Conservation (phyloP, 53 echinoderm and acorn worm species). For the Paracentrotus lividus region DNA sequence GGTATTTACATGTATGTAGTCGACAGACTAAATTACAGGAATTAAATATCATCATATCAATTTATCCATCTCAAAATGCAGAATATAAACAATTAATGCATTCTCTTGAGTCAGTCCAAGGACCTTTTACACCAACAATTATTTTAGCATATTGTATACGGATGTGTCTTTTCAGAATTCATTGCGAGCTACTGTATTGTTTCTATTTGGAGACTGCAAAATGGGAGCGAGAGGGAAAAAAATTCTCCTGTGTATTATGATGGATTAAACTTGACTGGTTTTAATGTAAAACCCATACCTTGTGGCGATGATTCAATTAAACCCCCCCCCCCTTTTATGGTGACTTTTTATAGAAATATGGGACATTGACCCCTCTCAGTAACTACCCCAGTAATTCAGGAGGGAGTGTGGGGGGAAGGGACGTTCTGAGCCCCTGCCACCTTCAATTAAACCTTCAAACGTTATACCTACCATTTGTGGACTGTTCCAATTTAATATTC, state of each 20-base stretch:
- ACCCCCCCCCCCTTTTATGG: constrained; percentile 25
- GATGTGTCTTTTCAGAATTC: not conserved
- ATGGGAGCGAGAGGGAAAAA: not conserved
- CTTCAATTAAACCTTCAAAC: constrained; percentile 48
- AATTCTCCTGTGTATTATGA: not conserved
- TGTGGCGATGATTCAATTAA: constrained; percentile 44
- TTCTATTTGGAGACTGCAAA: not conserved
- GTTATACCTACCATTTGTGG: constrained; percentile 49
- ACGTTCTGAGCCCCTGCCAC: constrained; percentile 7
- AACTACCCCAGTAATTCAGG: not conserved
- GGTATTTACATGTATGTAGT: too few species aligned
- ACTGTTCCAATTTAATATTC: constrained; percentile 2
- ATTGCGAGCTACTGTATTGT: not conserved
- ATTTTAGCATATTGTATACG: not conserved
- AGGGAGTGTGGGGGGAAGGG: constrained; percentile 19
- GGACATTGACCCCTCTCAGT: constrained; percentile 49
- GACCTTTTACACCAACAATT: not conserved
- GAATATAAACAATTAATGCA: not conserved
- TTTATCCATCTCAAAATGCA: not conserved
- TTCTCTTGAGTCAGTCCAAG: not conserved
- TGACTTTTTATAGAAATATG: not conserved
- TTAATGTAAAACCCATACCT: constrained; percentile 53
- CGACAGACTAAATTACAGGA: too few species aligned
- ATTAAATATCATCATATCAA: too few species aligned
- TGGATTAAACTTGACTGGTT: constrained; percentile 43